Evolutionary conservation across 1,140 invertebrate genomes (phyloP).

Genomic region (Cepaea nemoralis): DNA sequence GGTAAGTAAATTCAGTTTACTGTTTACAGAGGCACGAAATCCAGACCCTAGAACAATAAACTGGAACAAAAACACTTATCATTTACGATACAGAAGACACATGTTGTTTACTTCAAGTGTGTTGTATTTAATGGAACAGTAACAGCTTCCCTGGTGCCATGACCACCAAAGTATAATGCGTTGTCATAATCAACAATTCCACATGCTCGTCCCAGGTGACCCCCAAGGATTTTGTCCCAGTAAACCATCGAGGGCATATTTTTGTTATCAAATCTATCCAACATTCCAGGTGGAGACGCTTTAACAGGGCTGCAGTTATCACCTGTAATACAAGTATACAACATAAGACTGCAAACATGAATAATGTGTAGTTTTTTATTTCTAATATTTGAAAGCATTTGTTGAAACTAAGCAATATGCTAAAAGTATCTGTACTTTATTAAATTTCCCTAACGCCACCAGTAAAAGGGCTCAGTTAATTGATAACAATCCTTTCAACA

Average conservation of each 20-base stretch:
- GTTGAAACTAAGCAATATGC: no score
- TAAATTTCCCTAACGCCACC: no score
- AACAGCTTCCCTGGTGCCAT: slow-evolving; percentile 65
- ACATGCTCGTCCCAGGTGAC: slow-evolving; percentile 63
- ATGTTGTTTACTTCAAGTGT: slow-evolving; percentile 63
- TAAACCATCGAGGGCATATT: slow-evolving; percentile 61
- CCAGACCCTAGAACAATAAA: no score
- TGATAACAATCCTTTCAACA: no score
- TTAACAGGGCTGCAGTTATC: slow-evolving; percentile 40
- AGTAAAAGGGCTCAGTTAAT: no score
- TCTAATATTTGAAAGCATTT: no score
- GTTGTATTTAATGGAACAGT: slow-evolving; percentile 65
- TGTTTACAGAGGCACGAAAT: no score
- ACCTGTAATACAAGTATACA: background rate
- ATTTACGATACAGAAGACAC: no score
- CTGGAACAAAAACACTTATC: no score
- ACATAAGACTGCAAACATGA: slow-evolving; percentile 1
- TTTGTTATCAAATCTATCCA: slow-evolving; percentile 68
- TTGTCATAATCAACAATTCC: slow-evolving; percentile 66
- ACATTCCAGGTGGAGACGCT: slow-evolving; percentile 55
- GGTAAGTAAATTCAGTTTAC: no score
- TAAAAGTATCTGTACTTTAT: no score
- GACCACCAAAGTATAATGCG: slow-evolving; percentile 65
- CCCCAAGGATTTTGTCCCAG: slow-evolving; percentile 64
- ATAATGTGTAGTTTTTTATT: no score